phyloP scores from a whole-genome alignment of 2,113 vertebrate genomes.

The Callipepla squamata region DNA sequence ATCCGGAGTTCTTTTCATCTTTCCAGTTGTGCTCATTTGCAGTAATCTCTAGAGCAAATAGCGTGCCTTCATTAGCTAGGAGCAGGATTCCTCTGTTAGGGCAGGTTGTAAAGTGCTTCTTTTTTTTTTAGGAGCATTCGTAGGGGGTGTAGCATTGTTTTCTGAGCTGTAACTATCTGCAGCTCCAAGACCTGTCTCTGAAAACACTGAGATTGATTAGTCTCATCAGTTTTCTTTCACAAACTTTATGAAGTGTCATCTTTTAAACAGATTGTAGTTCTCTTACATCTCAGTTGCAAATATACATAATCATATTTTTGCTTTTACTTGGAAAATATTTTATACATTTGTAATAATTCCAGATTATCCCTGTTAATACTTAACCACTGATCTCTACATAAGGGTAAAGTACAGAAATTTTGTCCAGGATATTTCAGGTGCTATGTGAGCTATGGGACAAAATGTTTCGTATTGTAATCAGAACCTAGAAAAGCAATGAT shows the following conservation, averaged over 20 bases:
- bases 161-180: neutral
- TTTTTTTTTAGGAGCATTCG: neutral
- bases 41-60: neutral
- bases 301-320: neutral
- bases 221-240: neutral
- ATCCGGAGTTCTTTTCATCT: neutral
- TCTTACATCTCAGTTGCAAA: neutral
- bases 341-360: neutral
- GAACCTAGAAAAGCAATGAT: neutral
- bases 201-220: neutral
- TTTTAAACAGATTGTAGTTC: neutral
- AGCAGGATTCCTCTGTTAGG: neutral
- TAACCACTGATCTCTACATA: neutral
- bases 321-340: neutral
- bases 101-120: rapidly evolving
- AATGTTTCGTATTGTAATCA: neutral
- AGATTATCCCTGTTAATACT: neutral
- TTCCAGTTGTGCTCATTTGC: neutral
- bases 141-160: neutral
- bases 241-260: neutral
- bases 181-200: neutral
- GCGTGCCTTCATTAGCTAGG: neutral
- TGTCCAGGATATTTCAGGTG: neutral
- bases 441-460: neutral
- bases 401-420: neutral